Base-by-base conservation (phyloP, 23 tunicate genomes). In the Aplidium turbinatum region DNA sequence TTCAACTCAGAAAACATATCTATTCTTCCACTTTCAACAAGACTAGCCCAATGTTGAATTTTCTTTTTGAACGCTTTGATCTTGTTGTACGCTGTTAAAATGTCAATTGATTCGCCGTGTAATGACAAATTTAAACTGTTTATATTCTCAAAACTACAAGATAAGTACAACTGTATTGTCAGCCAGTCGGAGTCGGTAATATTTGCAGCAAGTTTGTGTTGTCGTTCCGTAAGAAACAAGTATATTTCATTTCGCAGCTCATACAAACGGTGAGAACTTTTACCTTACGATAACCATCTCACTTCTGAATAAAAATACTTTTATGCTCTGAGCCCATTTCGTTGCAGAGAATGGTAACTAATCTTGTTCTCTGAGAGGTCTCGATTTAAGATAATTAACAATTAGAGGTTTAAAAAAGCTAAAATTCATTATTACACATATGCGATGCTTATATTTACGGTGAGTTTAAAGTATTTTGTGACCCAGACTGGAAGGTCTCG, bases 1-100 rank as follows among this genome's bases (percentile, higher is more conserved):
- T 61, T 61, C 68, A 61, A 35, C 68, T 61, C 68, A 24, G 68
- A 61, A 61, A 61, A 61, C 35, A 61, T 61, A 61, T 61, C 35
- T 5, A 61, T 24, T 61, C 68, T 61, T 61, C 68, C 68, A 27
- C 35, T 23, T 61, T 28, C 68, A 61, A 61, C 68, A 4, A 34
- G 26, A 5, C 35, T 18, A 61, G 62, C 62, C 62, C 62, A 20
- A 55, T 55, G 22, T 55, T 55, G 62, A 55, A 55, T 55, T 11
- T 55, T 55, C 62, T 55, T 55, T 55, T 55, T 55, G 62, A 42
- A 11, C 16, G 50, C 11, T 42, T 42, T 42, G 50, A 42, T 42
- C 50, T 42, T 42, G 50, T 42, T 55, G n/a, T 55, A 55, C 7
- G 62, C 62, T 55, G 62, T 55, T 42, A 42, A 13, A 42, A 42